Evolutionary conservation across 35 echinoderm and acorn worm species (phyloP), one percentile per base, ranked within the genome.

Genomic region (Hemicentrotus pulcherrimus): DNA sequence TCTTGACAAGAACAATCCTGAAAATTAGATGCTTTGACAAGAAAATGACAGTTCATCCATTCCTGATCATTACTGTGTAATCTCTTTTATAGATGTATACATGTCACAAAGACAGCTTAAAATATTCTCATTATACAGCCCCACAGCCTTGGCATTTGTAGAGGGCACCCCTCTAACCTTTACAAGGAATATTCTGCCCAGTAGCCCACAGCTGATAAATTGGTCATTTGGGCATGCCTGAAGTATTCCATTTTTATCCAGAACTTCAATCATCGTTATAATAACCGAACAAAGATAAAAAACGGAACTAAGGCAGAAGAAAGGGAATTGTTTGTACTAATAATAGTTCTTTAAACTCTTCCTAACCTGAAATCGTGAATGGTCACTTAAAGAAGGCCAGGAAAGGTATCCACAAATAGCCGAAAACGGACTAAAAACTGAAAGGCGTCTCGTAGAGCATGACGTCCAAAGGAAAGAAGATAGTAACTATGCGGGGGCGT

Each of bases 401-500:
- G 65, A 78, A 78, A 78, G 65, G 65, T 18, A 78, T 78, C 65
- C 65, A 78, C 15, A 78, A 78, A 78, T 78, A 78, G 65, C 65
- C 24, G 65, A 78, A 78, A 78, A 78, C 4, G 28, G 65, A 78
- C 65, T 78, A 78, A 78, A 59, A 78, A 78, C 24, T 78, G 65
- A 78, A 78, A 78, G 65, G 65, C 65, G 22, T 18, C 65, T 78
- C 65, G 65, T 78, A 28, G 65, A 78, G 65, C 65, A 78, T 78
- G 65, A 78, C 65, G 65, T 78, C 65, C 65, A 78, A 22, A 78
- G 65, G 65, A 78, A 78, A 78, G 65, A 78, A 78, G 65, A 78
- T 78, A 78, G 65, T 78, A 78, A 78, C 65, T 78, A 78, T 18
- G 65, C 65, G 65, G 65, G 65, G 65, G 65, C 65, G 65, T 78